Evolutionary conservation across 2,797 vertebrate genomes (phyloP).

Genomic region (Poeciliopsis infans): DNA sequence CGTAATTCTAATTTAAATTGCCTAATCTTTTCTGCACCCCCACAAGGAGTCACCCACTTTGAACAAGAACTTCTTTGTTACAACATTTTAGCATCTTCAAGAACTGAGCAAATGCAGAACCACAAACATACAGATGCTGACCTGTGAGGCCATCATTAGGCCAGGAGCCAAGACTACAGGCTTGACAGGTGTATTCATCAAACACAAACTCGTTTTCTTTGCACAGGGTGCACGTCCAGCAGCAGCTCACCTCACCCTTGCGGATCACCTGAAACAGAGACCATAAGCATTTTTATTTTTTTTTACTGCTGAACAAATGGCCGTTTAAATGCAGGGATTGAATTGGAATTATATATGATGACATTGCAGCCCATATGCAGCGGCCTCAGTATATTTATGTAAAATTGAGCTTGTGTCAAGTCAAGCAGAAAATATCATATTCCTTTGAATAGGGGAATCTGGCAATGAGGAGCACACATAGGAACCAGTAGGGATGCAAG

Average conservation of each 20-base stretch:
- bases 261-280: slow-evolving; percentile 88
- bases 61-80: not conserved
- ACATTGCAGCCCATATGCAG: not conserved
- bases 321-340: not conserved
- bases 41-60: not conserved
- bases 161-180: slow-evolving; percentile 95
- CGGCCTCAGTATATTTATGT: not conserved
- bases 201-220: slow-evolving; percentile 97
- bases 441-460: not conserved
- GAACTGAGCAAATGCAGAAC: not conserved
- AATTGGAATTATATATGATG: not conserved
- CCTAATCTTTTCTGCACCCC: slow-evolving; percentile 1
- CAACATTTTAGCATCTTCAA: not conserved
- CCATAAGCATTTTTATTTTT: not conserved
- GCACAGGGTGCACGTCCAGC: slow-evolving; percentile 97
- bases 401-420: slow-evolving; percentile 12
- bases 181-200: slow-evolving; percentile 96
- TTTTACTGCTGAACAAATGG: not conserved
- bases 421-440: not conserved
- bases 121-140: slow-evolving; percentile 39
- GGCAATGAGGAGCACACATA: not conserved
- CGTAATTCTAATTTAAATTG: slow-evolving; percentile 19
- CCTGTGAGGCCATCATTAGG: slow-evolving; percentile 88
- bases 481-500: not conserved
- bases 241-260: slow-evolving; percentile 98